Base-by-base conservation (phyloP, 2,888 invertebrate genomes). In the Tanytarsus gracilentus region DNA sequence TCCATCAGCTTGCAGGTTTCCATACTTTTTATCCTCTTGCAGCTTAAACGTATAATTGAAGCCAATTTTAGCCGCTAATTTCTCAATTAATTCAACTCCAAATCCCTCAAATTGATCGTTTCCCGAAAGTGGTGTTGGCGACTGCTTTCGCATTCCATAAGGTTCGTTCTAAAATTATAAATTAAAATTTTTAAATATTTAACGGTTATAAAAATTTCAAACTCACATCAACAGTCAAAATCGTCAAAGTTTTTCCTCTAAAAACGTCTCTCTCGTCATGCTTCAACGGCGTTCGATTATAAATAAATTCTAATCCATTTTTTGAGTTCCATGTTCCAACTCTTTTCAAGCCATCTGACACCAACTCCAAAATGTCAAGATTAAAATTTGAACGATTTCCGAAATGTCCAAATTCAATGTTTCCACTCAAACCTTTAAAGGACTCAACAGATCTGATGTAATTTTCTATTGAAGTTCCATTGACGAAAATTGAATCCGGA, bases 371-470 rank as follows among this genome's bases (percentile, higher is more conserved):
- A 66, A 97, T 87, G 71, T 95, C 95, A 66, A 97, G 77, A 64
- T 86, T 83, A 71, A 96, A 94, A 72, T 93, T 88, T 50, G 90
- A 88, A 63, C 97, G 81, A 74, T 91, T 90, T 59, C 97, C 96
- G 76, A 91, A 87, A 73, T 89, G 88, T 76, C 95, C 93, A 74
- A 96, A 94, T 75, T 90, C 90, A 68, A 96, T 92, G 61, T 86
- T 83, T 64, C 95, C 95, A 1, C 93, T 93, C 65, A 94, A 76
- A 11, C 95, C 95, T 67, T 86, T 65, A 77, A 66, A 82, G 84
- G 92, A 89, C 77, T 91, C 89, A 64, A 93, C 95, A 69, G 92
- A 88, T 80, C 92, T 94, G 91, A 97, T 93, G 70, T 93, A 94
- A 78, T 96, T 96, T 66, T 95, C 91, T 65, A 97, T 80, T 67